Evolutionary conservation across 1,140 invertebrate species (phyloP).

Genomic region (Acromyrmex heyeri): DNA sequence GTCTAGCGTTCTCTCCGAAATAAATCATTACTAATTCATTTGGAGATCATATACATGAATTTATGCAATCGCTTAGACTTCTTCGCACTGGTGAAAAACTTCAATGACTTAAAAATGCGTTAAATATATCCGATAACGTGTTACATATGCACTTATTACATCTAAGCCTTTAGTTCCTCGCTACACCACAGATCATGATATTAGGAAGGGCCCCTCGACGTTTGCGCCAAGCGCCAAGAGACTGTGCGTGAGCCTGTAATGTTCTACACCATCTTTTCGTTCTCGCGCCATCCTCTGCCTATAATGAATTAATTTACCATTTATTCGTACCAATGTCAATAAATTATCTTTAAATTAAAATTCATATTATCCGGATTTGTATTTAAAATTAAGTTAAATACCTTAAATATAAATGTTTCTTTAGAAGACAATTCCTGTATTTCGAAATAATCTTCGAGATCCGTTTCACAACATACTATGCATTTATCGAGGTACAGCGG

Average conservation of each 20-base stretch:
- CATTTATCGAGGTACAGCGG: slow-evolving; percentile 96
- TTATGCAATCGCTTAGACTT: slow-evolving; percentile 1
- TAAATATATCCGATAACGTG: not conserved
- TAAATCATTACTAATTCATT: slow-evolving; percentile 64
- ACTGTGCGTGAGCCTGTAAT: slow-evolving; percentile 95
- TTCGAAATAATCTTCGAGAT: slow-evolving; percentile 97
- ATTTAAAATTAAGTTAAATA: slow-evolving; percentile 78
- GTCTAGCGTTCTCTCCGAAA: slow-evolving; percentile 63
- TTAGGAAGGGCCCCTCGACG: slow-evolving; percentile 96
- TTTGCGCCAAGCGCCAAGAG: slow-evolving; percentile 96
- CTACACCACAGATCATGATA: slow-evolving; percentile 96
- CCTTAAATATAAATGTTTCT: slow-evolving; percentile 98
- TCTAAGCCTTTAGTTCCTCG: slow-evolving; percentile 76
- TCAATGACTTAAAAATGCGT: not conserved
- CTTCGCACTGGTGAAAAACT: not conserved
- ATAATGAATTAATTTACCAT: slow-evolving; percentile 82
- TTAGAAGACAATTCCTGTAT: slow-evolving; percentile 97
- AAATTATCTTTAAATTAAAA: not conserved
- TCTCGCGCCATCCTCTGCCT: slow-evolving; percentile 95
- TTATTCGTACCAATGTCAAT: not conserved
- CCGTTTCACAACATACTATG: slow-evolving; percentile 95
- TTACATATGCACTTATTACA: not conserved
- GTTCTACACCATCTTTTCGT: slow-evolving; percentile 96
- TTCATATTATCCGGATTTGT: not conserved
- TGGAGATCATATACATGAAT: slow-evolving; percentile 64